Evolutionary conservation across 2,888 invertebrate species (phyloP).

Genomic region (Opisthograptis luteolata): DNA sequence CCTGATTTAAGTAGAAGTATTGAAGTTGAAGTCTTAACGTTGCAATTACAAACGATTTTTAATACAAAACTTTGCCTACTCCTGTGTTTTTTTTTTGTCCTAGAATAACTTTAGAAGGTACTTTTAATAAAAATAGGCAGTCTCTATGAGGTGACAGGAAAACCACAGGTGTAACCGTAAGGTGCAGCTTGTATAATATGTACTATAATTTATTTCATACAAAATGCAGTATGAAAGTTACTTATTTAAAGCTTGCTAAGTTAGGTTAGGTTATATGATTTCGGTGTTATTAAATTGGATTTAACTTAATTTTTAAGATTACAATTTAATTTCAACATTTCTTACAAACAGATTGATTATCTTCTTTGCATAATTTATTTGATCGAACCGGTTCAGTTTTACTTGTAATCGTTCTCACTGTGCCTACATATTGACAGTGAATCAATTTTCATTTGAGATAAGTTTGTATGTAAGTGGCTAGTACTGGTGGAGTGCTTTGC

Average conservation of each 20-base stretch:
- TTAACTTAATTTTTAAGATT: conserved; percentile 43
- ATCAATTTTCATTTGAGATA: conserved; percentile 38
- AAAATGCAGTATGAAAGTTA: background rate
- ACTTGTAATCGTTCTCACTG: conserved; percentile 28
- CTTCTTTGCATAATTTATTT: conserved; percentile 48
- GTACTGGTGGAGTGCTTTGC: conserved; percentile 16
- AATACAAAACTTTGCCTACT: too few species aligned
- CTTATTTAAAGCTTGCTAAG: background rate
- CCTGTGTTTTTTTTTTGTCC: too few species aligned
- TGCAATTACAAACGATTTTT: too few species aligned
- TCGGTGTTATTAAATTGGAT: conserved; percentile 42
- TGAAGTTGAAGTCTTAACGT: too few species aligned
- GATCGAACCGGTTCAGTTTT: conserved; percentile 39
- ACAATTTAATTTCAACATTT: conserved; percentile 49
- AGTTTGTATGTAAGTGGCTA: conserved; percentile 33
- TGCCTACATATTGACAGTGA: conserved; percentile 32
- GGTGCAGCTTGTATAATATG: too few species aligned
- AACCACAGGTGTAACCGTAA: too few species aligned
- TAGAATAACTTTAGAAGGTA: too few species aligned
- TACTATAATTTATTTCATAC: too few species aligned
- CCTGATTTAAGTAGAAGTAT: too few species aligned
- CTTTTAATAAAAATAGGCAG: too few species aligned
- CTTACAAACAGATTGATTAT: conserved; percentile 43
- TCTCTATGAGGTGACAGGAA: too few species aligned
- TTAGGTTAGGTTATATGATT: background rate